These are phyloP conservation scores for Hirudinaria manillensis DNA, from an alignment of 2,888 invertebrate genomes.

Conservation along the genomic window DNA sequence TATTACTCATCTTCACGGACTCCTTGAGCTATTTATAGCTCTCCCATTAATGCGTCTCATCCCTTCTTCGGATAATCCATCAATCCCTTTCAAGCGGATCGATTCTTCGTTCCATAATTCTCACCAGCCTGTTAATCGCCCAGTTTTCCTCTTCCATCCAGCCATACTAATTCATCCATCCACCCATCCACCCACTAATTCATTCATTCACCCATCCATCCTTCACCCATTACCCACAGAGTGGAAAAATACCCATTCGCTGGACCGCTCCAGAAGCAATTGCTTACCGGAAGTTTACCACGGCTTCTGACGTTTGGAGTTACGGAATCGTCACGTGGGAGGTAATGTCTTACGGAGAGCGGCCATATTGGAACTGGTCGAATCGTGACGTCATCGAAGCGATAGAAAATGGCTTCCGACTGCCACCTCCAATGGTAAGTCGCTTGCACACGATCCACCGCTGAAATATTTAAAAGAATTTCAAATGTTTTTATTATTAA, in stretches of 20 bases:
- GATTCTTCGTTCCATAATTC: too few species aligned
- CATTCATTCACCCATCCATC: too few species aligned
- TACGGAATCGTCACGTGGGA: constrained; percentile 99
- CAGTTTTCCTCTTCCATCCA: too few species aligned
- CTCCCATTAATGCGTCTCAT: too few species aligned
- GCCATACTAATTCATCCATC: too few species aligned
- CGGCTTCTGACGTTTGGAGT: constrained; percentile 98
- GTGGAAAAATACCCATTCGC: constrained; percentile 94
- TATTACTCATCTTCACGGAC: too few species aligned
- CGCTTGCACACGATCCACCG: constrained; percentile 32
- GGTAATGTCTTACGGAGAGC: constrained; percentile 96
- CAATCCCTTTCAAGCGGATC: too few species aligned
- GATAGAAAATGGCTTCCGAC: constrained; percentile 91
- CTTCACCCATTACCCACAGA: constrained; percentile 56
- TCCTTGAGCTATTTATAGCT: too few species aligned
- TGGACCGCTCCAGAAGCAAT: constrained; percentile 99
- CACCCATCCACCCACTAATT: too few species aligned
- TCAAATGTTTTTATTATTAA: neutral
- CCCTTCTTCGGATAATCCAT: too few species aligned
- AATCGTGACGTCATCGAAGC: constrained; percentile 98
- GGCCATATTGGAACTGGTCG: constrained; percentile 99
- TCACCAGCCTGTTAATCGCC: too few species aligned
- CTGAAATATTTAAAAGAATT: neutral
- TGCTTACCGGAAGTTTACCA: constrained; percentile 95
- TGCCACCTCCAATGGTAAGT: constrained; percentile 58